phyloP scores from a whole-genome alignment of 2,113 vertebrate genomes.

The Merops nubicus region DNA sequence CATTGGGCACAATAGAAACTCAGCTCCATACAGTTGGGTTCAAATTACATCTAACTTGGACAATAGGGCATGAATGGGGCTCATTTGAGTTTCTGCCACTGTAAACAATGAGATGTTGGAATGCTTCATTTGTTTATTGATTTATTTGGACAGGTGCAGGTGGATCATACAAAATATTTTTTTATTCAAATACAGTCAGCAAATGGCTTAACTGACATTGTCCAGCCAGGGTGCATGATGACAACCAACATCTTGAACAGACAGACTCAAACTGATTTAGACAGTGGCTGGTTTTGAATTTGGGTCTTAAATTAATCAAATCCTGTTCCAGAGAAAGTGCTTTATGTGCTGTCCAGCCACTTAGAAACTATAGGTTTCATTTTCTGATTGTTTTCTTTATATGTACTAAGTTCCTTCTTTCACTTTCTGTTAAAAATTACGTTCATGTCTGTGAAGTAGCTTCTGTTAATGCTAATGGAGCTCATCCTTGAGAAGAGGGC shows the following conservation, averaged over 20 bases:
- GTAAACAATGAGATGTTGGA: constrained; percentile 65
- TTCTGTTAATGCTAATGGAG: background rate
- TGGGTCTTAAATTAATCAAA: background rate
- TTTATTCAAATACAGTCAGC: constrained; percentile 11
- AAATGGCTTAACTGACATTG: background rate
- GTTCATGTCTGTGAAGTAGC: background rate
- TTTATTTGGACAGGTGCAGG: constrained; percentile 71
- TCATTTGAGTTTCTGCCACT: constrained; percentile 71
- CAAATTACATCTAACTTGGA: constrained; percentile 55
- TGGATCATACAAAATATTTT: background rate
- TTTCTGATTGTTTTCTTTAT: background rate
- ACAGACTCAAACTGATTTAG: background rate
- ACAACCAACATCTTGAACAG: background rate
- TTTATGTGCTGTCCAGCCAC: background rate
- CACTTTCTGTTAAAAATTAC: background rate
- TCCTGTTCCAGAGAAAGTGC: background rate
- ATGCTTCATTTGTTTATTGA: constrained; percentile 70
- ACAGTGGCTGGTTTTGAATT: background rate
- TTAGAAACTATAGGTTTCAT: background rate
- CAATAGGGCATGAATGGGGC: constrained; percentile 48
- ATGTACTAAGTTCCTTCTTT: background rate
- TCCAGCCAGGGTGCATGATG: background rate
- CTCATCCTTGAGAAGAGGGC: constrained; percentile 14
- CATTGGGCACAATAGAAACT: constrained; percentile 53
- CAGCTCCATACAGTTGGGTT: constrained; percentile 35